Evolutionary conservation across 1,140 invertebrate genomes (phyloP).

Genomic region (Gonatopus flavifemur): DNA sequence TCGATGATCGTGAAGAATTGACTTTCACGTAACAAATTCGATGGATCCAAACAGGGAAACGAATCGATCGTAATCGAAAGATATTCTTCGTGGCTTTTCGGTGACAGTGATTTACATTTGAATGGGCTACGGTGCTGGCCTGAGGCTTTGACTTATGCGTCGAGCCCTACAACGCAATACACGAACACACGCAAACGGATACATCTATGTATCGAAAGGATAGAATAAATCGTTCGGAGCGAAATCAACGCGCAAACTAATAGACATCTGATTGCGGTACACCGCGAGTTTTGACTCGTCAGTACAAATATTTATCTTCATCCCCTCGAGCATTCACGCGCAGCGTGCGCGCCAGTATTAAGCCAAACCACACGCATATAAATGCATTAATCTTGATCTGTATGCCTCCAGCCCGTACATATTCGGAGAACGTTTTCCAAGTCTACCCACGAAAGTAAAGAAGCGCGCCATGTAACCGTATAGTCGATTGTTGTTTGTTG

Average conservation of each 20-base stretch:
- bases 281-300: constrained; percentile 43
- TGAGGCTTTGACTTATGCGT: not conserved
- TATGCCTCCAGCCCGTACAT: constrained; percentile 7
- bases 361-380: constrained; percentile 28
- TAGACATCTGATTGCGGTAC: constrained; percentile 41
- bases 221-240: constrained; percentile 2
- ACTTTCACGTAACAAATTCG: no score
- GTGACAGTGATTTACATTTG: constrained; percentile 38
- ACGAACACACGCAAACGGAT: no score
- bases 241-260: constrained; percentile 35
- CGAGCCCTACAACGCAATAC: no score
- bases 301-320: constrained; percentile 52
- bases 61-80: constrained; percentile 16
- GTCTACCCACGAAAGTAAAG: no score
- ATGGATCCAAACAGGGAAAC: no score
- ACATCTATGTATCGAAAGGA: no score
- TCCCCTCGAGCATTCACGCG: constrained; percentile 32
- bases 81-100: constrained; percentile 19
- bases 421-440: no score
- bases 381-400: constrained; percentile 50
- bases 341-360: constrained; percentile 32
- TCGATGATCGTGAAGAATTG: no score
- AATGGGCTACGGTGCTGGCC: constrained; percentile 15
- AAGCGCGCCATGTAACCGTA: no score
- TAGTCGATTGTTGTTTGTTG: no score